These are phyloP conservation scores for Cervus canadensis DNA, from an alignment of 2,113 vertebrate genomes.

Conservation along the genomic window DNA sequence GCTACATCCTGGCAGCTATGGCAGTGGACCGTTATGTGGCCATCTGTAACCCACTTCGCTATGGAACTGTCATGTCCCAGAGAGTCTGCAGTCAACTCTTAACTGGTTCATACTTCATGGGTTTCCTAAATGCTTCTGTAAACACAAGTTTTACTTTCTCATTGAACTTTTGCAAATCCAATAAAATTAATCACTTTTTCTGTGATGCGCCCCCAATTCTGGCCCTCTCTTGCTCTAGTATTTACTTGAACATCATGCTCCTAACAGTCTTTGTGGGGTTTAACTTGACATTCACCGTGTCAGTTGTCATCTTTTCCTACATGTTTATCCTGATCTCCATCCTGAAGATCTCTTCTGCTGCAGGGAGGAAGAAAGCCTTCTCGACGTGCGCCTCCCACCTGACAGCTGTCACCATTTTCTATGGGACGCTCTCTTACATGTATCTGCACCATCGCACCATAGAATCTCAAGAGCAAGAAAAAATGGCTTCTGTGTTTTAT, in stretches of 20 bases:
- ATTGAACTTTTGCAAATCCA: constrained; percentile 42
- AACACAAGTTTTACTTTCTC: constrained; percentile 26
- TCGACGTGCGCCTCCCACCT: neutral
- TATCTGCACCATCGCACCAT: constrained; percentile 10
- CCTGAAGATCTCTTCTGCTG: neutral
- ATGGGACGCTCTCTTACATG: constrained; percentile 55
- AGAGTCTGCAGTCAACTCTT: neutral
- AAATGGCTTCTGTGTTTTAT: constrained; percentile 58
- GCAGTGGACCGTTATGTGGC: neutral
- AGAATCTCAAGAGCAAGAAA: constrained; percentile 34
- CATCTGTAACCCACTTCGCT: neutral
- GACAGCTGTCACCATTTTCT: constrained; percentile 40
- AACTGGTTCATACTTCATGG: constrained; percentile 26
- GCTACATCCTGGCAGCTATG: neutral
- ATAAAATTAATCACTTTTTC: constrained; percentile 61
- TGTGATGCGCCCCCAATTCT: neutral
- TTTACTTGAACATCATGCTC: constrained; percentile 2
- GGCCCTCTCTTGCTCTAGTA: neutral
- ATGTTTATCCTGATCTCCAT: neutral
- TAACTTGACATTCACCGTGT: constrained; percentile 30
- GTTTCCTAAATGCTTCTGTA: constrained; percentile 47
- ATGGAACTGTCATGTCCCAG: neutral
- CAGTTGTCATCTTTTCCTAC: constrained; percentile 47
- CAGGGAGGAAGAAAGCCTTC: neutral
- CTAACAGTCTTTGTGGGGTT: constrained; percentile 46